Conservation (phyloP, 2,797 vertebrate species). For the Pitangus sulphuratus region DNA sequence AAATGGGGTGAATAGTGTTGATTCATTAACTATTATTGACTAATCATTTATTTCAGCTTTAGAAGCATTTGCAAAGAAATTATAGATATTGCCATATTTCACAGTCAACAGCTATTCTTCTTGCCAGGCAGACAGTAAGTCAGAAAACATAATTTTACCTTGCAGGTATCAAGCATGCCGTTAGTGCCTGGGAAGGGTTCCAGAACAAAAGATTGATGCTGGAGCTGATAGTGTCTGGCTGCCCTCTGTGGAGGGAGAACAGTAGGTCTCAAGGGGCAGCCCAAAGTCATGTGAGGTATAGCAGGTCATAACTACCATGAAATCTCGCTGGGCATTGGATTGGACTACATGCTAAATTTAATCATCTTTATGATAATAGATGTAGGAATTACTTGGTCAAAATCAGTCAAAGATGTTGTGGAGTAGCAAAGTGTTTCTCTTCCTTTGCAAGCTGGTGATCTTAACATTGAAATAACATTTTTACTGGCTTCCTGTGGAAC, state of each 20-base stretch:
- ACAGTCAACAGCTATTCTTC: not conserved
- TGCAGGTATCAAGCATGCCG: not conserved
- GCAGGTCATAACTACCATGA: not conserved
- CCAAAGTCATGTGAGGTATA: not conserved
- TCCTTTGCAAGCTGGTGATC: not conserved
- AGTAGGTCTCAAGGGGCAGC: not conserved
- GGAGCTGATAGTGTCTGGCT: not conserved
- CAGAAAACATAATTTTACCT: not conserved
- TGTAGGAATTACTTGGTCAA: not conserved
- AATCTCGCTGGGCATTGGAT: not conserved
- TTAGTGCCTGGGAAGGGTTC: not conserved
- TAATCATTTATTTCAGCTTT: not conserved
- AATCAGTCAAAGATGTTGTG: not conserved
- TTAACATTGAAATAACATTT: not conserved
- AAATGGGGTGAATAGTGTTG: not conserved
- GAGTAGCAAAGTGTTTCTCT: not conserved
- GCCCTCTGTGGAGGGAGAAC: fast-evolving
- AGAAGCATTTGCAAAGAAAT: not conserved
- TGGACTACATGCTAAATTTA: not conserved
- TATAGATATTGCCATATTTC: not conserved
- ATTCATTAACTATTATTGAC: not conserved
- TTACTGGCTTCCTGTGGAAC: not conserved
- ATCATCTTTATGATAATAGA: not conserved
- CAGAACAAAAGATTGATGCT: not conserved
- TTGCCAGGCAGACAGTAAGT: not conserved